Base-by-base conservation (phyloP, 2,888 invertebrate species). In the Cyclophora punctaria region DNA sequence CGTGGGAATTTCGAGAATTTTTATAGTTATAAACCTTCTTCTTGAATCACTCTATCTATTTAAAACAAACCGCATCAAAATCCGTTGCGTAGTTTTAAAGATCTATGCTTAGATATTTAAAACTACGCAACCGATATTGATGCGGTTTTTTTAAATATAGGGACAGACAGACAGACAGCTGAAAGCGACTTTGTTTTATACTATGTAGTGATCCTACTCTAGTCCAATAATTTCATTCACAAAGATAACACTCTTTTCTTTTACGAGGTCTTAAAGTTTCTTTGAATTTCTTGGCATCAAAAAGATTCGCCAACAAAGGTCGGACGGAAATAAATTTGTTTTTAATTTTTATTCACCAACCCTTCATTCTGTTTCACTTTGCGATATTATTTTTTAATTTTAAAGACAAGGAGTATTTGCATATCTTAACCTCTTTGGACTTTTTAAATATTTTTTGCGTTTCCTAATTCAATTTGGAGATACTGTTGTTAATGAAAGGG, bases 291-390 rank as follows among this genome's bases (percentile, higher is more conserved):
- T 47, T 50, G 51, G 53, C 53, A 51, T 50, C 53, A 45, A 49
- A 47, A 20, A 44, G 34, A 44, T 33, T 33, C 33, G 20, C 44
- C 44, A 5, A 33, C 44, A 40, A 45, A 52, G 51, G 50, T 56
- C 45, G 49, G 7, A 20, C 3, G 7, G 51, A 52, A 52, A 57
- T 55, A 57, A 61, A 61, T 61, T 61, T 59, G 57, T 56, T 59
- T 60, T 61, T 57, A 61, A 58, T 55, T 56, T 57, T 48, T 49
- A 46, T 43, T 49, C 20, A 53, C 55, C 55, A 56, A 45, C 56
- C 48, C 49, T 42, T 35, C 37, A 35, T 51, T 54, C 40, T 47
- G 35, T 48, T 45, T 47, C 49, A 4, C 50, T 51, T 52, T 52
- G 48, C 47, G 5, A 46, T 58, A 55, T 52, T 52, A 53, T 56